These are phyloP conservation scores for Cervus canadensis DNA, from an alignment of 2,113 vertebrate genomes.

Conservation along the genomic window DNA sequence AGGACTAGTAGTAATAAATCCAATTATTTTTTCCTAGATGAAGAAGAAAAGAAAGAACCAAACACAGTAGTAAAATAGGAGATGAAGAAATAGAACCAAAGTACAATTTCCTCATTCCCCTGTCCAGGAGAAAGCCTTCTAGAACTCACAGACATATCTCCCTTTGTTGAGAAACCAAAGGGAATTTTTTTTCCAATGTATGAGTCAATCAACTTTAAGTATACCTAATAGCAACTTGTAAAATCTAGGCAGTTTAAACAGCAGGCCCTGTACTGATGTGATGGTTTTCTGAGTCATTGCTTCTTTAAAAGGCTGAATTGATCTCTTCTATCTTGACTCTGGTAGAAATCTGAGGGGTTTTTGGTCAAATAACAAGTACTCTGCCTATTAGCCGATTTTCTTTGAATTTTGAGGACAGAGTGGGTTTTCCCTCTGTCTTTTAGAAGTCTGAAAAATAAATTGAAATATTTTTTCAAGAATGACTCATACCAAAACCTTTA, in stretches of 20 bases:
- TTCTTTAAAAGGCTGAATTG: conserved; percentile 63
- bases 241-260: conserved; percentile 67
- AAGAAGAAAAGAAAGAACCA: not conserved
- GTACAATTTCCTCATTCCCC: not conserved
- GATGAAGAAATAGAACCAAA: conserved; percentile 12
- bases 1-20: not conserved
- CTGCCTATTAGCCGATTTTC: conserved; percentile 50
- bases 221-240: conserved; percentile 63
- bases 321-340: conserved; percentile 60
- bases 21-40: not conserved
- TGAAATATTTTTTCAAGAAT: conserved; percentile 54
- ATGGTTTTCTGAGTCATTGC: conserved; percentile 62
- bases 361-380: conserved; percentile 46
- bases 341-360: conserved; percentile 40
- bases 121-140: not conserved
- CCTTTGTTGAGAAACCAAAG: conserved; percentile 35
- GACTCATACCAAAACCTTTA: conserved; percentile 40
- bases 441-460: conserved; percentile 54
- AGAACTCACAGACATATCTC: conserved; percentile 33
- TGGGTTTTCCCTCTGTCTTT: conserved; percentile 40
- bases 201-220: conserved; percentile 68
- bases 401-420: conserved; percentile 55
- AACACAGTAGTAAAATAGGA: not conserved
- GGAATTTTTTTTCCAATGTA: conserved; percentile 32
- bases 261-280: conserved; percentile 39